phyloP scores from a whole-genome alignment of 2,888 invertebrate species.

The Neelides folsomi region DNA sequence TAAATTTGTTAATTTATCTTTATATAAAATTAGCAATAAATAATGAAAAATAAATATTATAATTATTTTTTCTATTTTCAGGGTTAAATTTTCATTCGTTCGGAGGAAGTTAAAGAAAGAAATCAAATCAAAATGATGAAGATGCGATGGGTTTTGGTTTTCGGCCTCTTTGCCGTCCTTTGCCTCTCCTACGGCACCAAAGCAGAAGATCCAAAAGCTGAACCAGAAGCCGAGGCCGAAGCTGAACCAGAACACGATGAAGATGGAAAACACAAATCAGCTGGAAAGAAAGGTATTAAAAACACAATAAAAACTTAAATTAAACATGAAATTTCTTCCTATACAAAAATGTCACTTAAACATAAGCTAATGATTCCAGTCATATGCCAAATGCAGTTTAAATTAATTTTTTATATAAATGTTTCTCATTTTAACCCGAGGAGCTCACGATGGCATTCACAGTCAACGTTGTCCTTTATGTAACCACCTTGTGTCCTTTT shows the following conservation, averaged over 20 bases:
- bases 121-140: slow-evolving; percentile 21
- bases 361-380: too few species aligned
- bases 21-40: too few species aligned
- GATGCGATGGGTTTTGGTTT: slow-evolving; percentile 24
- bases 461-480: too few species aligned
- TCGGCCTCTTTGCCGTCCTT: slow-evolving; percentile 26
- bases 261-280: slow-evolving; percentile 18
- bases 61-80: too few species aligned
- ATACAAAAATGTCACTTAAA: not conserved
- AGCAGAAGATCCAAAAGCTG: slow-evolving; percentile 22
- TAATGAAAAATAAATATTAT: too few species aligned
- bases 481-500: too few species aligned
- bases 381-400: too few species aligned
- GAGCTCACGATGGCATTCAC: too few species aligned
- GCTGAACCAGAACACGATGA: slow-evolving; percentile 15
- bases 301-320: slow-evolving; percentile 10
- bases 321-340: not conserved
- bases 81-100: too few species aligned
- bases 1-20: too few species aligned
- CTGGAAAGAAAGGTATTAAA: slow-evolving; percentile 17
- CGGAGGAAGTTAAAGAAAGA: not conserved
- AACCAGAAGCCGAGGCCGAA: slow-evolving; percentile 18
- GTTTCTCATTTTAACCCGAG: too few species aligned
- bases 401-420: too few species aligned
- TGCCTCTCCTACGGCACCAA: slow-evolving; percentile 17